Evolutionary conservation across 2,113 vertebrate species (phyloP), one percentile per base, ranked within the genome.

Genomic region (Pipa parva): DNA sequence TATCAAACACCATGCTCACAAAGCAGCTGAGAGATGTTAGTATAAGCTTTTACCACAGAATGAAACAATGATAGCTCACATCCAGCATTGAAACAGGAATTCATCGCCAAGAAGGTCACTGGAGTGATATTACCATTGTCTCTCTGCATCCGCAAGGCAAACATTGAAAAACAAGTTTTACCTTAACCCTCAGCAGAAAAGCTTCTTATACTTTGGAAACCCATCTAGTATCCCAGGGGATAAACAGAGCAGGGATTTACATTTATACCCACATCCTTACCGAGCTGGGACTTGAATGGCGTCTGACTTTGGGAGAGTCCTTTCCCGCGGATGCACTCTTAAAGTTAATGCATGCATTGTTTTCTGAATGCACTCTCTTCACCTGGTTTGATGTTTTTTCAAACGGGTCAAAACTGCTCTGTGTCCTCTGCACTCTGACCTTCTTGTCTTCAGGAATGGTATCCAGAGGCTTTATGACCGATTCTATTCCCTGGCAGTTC

Each of bases 381-480:
- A 98, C 94, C 87, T 98, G 95, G 76, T 91, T 94, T 67, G 89
- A 1, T 20, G 92, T 91, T 63, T 97, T 98, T 80, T 98, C 95
- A 65, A 97, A 96, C 0, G 94, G 86, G 83, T 97, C 93, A 13
- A 97, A 96, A 81, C 92, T 90, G 59, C 95, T 97, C 83, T 97
- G 94, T 0, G 95, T 97, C 71, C 95, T 92, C 84, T 98, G 95
- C 69, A 97, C 95, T 22, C 91, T 88, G 74, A 93, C 93, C 85
- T 97, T 96, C 79, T 92, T 93, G 84, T 96, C 95, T 77, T 98
- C 95, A 88, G 95, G 95, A 91, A 98, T 97, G 83, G 95, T 93
- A 85, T 96, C 95, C 87, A 97, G 85, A 78, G 91, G 92, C 81
- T 93, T 95, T 89, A 95, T 92, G 85, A 95, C 88, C 61, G 94